phyloP scores from a whole-genome alignment of 2,113 vertebrate species.

The Dolichallabes microphthalmus region DNA sequence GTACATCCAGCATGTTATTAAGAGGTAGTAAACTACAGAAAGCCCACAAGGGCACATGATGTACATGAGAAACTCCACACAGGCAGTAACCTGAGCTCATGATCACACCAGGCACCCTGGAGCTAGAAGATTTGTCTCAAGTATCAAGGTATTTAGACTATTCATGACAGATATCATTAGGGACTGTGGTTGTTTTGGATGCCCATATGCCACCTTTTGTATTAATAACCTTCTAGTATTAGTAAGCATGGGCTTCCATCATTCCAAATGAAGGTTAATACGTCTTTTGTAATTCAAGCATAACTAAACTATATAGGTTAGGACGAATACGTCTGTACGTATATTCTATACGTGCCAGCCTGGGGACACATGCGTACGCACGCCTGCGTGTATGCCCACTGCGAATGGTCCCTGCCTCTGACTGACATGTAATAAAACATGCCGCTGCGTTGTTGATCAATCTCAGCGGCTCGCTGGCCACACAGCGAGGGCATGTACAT shows the following conservation, averaged over 20 bases:
- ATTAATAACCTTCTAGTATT: not conserved
- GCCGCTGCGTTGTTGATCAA: conserved; percentile 89
- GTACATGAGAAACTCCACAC: not conserved
- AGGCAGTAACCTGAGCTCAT: not conserved
- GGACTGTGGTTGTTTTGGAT: not conserved
- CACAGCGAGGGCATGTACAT: conserved; percentile 96
- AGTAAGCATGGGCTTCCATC: too few relatives aligned
- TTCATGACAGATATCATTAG: not conserved
- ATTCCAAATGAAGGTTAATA: not conserved
- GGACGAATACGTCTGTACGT: not conserved
- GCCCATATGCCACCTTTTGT: not conserved
- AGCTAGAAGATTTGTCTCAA: conserved; percentile 6
- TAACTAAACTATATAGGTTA: not conserved
- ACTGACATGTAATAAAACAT: conserved; percentile 88
- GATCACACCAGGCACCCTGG: not conserved
- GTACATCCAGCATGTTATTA: not conserved
- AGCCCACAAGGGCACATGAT: not conserved
- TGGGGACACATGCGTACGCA: conserved; percentile 17
- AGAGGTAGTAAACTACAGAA: not conserved
- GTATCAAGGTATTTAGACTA: not conserved
- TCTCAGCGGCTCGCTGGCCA: conserved; percentile 83
- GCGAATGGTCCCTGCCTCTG: conserved; percentile 70
- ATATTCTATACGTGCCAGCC: conserved; percentile 31
- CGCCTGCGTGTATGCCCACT: conserved; percentile 54
- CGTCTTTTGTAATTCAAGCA: not conserved